Evolutionary conservation across 2,797 vertebrate genomes (phyloP).

Genomic region (Takifugu ocellatus): DNA sequence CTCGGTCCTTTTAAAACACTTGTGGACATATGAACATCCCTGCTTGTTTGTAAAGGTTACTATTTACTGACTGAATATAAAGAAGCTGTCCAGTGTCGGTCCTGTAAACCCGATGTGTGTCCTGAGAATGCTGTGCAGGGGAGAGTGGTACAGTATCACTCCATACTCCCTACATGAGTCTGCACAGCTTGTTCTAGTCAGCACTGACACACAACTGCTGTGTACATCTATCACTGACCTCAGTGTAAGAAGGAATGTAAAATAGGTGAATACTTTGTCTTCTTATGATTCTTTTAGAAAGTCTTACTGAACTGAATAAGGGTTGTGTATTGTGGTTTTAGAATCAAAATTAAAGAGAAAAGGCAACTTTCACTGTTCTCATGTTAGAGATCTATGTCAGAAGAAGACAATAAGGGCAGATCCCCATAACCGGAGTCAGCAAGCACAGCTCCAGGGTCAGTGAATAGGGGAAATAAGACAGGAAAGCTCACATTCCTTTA

Average conservation of each 20-base stretch:
- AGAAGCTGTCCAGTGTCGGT: constrained; percentile 11
- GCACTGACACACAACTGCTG: too few relatives aligned
- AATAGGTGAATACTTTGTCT: too few relatives aligned
- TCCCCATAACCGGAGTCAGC: constrained; percentile 36
- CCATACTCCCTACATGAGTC: constrained; percentile 17
- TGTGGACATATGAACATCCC: not conserved
- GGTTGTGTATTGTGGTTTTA: too few relatives aligned
- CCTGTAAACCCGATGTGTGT: constrained; percentile 6
- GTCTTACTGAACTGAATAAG: too few relatives aligned
- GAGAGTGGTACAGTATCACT: constrained; percentile 11
- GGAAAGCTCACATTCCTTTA: constrained; percentile 61
- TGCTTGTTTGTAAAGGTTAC: constrained; percentile 21
- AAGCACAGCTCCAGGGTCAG: constrained; percentile 40
- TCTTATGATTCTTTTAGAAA: too few relatives aligned
- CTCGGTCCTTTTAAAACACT: not conserved
- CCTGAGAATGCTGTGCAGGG: too few relatives aligned
- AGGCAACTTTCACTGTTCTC: too few relatives aligned
- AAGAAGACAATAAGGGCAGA: too few relatives aligned
- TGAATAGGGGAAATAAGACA: constrained; percentile 44
- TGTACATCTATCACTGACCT: too few relatives aligned
- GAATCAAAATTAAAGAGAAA: too few relatives aligned
- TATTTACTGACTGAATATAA: constrained; percentile 12
- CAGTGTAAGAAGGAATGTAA: too few relatives aligned
- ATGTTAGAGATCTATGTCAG: too few relatives aligned
- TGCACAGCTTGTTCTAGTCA: constrained; percentile 23